Evolutionary conservation across 2,113 vertebrate species (phyloP), one percentile per base, ranked within the genome.

Genomic region (Oenanthe oenanthe): DNA sequence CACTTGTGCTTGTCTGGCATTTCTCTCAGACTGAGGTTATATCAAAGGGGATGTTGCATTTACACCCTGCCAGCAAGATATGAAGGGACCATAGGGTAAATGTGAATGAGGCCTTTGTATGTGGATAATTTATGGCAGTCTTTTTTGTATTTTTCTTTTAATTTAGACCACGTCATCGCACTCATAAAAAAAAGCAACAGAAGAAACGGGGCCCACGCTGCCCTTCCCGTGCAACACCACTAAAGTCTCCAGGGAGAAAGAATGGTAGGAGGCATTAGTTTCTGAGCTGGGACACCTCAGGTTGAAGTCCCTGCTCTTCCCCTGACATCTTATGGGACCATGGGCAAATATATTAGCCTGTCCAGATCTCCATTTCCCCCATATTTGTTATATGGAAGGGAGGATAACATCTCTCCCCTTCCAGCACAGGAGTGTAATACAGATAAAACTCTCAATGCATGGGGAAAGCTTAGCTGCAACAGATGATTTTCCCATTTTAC

Each of bases 171-270:
- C 89, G 94, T 93, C 95, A 95, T 96, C 95, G 95, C 92, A 96
- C 96, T 95, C 95, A 96, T 96, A 96, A 97, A 97, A 97, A 97
- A 96, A 96, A 97, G 93, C 95, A 96, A 96, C 96, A 96, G 95
- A 96, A 97, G 95, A 95, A 96, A 97, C 94, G 94, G 92, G 95
- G 93, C 94, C 93, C 92, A 83, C 93, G 73, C 94, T 95, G 92
- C 93, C 94, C 94, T 94, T 93, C 89, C 82, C 95, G 94, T 95
- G 95, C 95, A 95, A 93, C 93, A 96, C 53, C 96, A 96, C 79
- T 91, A 97, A 97, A 97, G 96, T 95, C 95, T 96, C 92, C 93
- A 95, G 95, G 95, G 95, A 95, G 95, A 79, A 97, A 96, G 89
- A 96, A 97, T 97, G 96, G 96, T 97, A 97, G 95, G 94, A 96